Evolutionary conservation across 2,797 vertebrate genomes (phyloP).

Genomic region (Darevskia nairensis): DNA sequence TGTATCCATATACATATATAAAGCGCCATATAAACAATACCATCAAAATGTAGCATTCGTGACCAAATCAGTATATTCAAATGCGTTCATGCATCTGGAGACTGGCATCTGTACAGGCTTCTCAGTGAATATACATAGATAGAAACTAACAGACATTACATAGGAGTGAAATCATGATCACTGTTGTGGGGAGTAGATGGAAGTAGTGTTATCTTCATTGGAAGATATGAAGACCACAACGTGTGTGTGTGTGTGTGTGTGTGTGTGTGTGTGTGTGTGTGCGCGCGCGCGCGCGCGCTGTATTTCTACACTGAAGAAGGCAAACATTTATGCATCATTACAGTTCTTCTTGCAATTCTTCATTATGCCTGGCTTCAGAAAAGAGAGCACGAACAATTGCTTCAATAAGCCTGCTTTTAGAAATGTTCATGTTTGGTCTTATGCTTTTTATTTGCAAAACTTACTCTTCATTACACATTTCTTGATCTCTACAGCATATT

Average conservation of each 20-base stretch:
- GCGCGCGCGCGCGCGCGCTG: rapidly evolving
- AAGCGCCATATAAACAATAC: neutral
- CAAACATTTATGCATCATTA: neutral
- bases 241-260: no score
- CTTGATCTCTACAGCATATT: neutral
- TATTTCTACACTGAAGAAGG: neutral
- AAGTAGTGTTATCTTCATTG: neutral
- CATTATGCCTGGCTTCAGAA: neutral
- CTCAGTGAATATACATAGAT: no score
- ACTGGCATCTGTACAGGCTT: neutral
- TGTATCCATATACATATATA: no score
- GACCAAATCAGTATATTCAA: neutral
- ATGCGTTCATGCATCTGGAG: neutral
- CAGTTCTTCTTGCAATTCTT: neutral
- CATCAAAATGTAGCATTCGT: neutral
- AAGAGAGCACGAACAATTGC: neutral
- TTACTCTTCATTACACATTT: neutral
- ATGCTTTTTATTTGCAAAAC: neutral
- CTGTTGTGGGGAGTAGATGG: neutral
- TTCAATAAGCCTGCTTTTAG: neutral
- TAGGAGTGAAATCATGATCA: neutral
- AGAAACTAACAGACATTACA: neutral
- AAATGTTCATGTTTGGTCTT: neutral
- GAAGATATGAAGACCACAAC: neutral
- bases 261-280: no score